Conservation (phyloP, 2,888 invertebrate genomes). For the Diarsia brunnea region DNA sequence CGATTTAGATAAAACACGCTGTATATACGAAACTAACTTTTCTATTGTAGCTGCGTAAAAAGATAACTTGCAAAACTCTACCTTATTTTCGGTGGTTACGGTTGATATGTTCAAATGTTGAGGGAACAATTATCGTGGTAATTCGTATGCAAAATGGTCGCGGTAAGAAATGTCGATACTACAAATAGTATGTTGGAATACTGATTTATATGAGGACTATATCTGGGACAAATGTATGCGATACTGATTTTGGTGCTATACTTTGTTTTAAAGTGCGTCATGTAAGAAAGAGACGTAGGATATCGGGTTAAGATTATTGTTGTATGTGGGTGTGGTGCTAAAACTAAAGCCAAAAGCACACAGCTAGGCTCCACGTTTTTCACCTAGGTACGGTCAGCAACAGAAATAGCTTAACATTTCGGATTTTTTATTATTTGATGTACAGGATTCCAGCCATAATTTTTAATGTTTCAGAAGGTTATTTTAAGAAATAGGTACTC, state of each 20-base stretch:
- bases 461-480: no score
- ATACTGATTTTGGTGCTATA: conserved; percentile 61
- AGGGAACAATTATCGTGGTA: conserved; percentile 47
- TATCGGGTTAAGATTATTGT: conserved; percentile 15
- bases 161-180: conserved; percentile 79
- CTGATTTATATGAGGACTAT: conserved; percentile 79
- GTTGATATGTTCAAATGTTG: background rate
- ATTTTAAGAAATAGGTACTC: no score
- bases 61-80: background rate
- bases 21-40: conserved; percentile 69
- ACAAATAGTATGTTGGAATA: conserved; percentile 78
- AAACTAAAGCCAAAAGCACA: background rate
- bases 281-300: conserved; percentile 33
- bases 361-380: no score
- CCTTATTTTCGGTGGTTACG: accelerated
- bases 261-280: conserved; percentile 47
- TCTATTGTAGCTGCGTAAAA: conserved; percentile 32
- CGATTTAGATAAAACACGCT: conserved; percentile 84
- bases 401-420: no score
- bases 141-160: conserved; percentile 79
- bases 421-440: no score
- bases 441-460: no score
- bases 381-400: no score
- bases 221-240: conserved; percentile 77
- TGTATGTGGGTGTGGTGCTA: conserved; percentile 29